Evolutionary conservation across 2,113 vertebrate genomes (phyloP).

Genomic region (zebrafish (Danio rerio)): GRCz12tu NC_133194.1:956001-956500

Average conservation of each 20-base stretch:
- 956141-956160: conserved; percentile 82
- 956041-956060: too few relatives aligned
- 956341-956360: too few relatives aligned
- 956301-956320: too few relatives aligned
- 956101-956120: conserved; percentile 59
- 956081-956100: too few relatives aligned
- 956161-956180: conserved; percentile 85
- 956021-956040: too few relatives aligned
- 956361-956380: too few relatives aligned
- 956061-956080: too few relatives aligned
- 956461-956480: conserved; percentile 59
- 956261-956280: conserved; percentile 84
- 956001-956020: too few relatives aligned
- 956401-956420: too few relatives aligned
- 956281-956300: conserved; percentile 63
- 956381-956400: too few relatives aligned
- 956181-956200: conserved; percentile 87
- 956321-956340: too few relatives aligned
- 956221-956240: conserved; percentile 84
- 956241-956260: conserved; percentile 84
- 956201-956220: conserved; percentile 78
- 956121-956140: conserved; percentile 71
- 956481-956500: conserved; percentile 47
- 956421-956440: too few relatives aligned
- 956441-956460: conserved; percentile 25